Evolutionary conservation across 2,888 invertebrate genomes (phyloP).

Genomic region (Hyalella azteca): DNA sequence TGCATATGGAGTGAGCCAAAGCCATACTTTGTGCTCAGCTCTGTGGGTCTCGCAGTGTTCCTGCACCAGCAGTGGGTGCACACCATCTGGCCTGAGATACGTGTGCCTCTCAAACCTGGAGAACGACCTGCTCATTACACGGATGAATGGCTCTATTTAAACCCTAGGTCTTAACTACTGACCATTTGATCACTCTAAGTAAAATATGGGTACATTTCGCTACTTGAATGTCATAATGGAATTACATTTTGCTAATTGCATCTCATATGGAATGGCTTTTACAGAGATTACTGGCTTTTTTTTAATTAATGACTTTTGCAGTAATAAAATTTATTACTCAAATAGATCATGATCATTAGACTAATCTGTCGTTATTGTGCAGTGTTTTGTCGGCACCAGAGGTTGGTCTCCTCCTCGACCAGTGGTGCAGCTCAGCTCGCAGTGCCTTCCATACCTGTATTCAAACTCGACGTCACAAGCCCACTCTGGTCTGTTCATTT

Average conservation of each 20-base stretch:
- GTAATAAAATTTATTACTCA: too few relatives aligned
- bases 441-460: not conserved
- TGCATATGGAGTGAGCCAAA: slow-evolving; percentile 48
- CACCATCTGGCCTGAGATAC: slow-evolving; percentile 57
- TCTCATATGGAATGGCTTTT: too few relatives aligned
- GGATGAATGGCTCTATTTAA: slow-evolving; percentile 35
- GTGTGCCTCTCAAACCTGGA: slow-evolving; percentile 43
- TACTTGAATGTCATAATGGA: too few relatives aligned
- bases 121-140: slow-evolving; percentile 33
- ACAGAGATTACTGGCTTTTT: too few relatives aligned
- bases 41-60: slow-evolving; percentile 43
- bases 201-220: too few relatives aligned
- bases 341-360: too few relatives aligned
- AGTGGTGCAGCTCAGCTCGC: not conserved
- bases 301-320: too few relatives aligned
- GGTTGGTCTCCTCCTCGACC: not conserved
- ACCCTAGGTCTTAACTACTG: slow-evolving; percentile 20
- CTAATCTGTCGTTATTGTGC: not conserved
- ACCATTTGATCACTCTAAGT: too few relatives aligned
- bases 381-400: slow-evolving; percentile 11
- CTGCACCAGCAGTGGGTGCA: slow-evolving; percentile 57
- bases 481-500: slow-evolving; percentile 13
- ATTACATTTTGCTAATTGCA: too few relatives aligned
- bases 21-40: slow-evolving; percentile 48
- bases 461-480: slow-evolving; percentile 5